Base-by-base conservation (phyloP, 2,888 invertebrate genomes). In the Volucella bombylans region DNA sequence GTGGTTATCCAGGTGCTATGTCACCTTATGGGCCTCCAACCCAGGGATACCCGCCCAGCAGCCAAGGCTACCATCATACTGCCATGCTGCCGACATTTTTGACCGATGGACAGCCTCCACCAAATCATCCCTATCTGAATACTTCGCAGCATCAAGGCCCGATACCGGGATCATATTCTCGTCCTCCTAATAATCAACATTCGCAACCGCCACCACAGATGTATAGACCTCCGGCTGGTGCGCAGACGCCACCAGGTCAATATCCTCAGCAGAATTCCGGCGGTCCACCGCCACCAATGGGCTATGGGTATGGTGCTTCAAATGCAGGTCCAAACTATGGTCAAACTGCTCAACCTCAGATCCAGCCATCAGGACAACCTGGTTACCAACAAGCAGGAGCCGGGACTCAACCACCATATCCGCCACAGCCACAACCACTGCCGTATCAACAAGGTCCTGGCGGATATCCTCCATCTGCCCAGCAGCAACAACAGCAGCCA, bases 1-100 rank as follows among this genome's bases (percentile, higher is more conserved):
- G 94, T 64, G 93, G 94, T 4, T 94, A 94, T 88, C 94, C 94
- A 0, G 89, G 88, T 15, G 88, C n/a, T n/a, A n/a, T n/a, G n/a
- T n/a, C n/a, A n/a, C n/a, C n/a, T 4, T 23, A 23, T 23, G 4
- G 23, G 23, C 23, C 23, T 23, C 23, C 23, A n/a, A 81, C 90
- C 0, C 91, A 91, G 87, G 90, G 94, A 6, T 95, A 95, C 88
- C n/a, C n/a, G n/a, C n/a, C n/a, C n/a, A n/a, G n/a, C n/a, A n/a
- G n/a, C n/a, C n/a, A n/a, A n/a, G n/a, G 94, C 94, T 9, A 93
- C 95, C 11, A 93, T 87, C 23, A 23, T 61, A 92, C 92, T 14
- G 91, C 90, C 31, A 89, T 91, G 87, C 92, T 93, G 39, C 90
- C 92, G 43, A 88, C 89, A 41, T 88, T 3, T 23, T 4, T 92